Evolutionary conservation across 2,113 vertebrate genomes (phyloP), one percentile per base, ranked within the genome.

Genomic region (Danionella cerebrum): DNA sequence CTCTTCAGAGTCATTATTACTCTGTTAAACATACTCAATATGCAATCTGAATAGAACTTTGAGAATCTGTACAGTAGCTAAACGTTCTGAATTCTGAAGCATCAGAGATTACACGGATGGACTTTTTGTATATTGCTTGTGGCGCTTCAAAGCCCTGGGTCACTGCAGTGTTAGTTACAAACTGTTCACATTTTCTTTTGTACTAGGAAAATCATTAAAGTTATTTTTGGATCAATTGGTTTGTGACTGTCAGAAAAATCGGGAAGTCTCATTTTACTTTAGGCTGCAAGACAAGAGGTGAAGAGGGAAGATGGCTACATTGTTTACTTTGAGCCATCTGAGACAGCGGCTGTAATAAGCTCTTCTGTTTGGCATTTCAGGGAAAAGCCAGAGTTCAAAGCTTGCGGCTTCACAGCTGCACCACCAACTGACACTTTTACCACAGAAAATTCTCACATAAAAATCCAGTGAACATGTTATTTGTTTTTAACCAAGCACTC

Each of bases 301-400:
- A n/a, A n/a, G n/a, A n/a, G n/a, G n/a, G n/a, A n/a, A n/a, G n/a
- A n/a, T n/a, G n/a, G n/a, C n/a, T n/a, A n/a, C n/a, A n/a, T n/a
- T n/a, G n/a, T n/a, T n/a, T n/a, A 36, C 50, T 70, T 64, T 64
- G 69, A 70, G 19, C 12, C 6, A 27, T 41, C 41, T 18, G 16
- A 16, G 42, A 25, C 57, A 47, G 42, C 22, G 24, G 35, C 41
- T 58, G 11, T 71, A 65, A 65, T 58, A 44, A 71, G 69, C 53
- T 42, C 60, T 65, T 48, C 12, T 50, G 44, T 31, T 42, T 42
- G 24, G 38, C 22, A 59, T 27, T 45, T 58, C 33, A 51, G 41
- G 39, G 27, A 33, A 45, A 51, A 55, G 69, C 9, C 52, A 39
- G 44, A 71, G 29, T 44, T 57, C 29, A 57, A 53, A 27, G 48